Conservation (phyloP, 1,140 invertebrate genomes). For the Aplysia californica region DNA sequence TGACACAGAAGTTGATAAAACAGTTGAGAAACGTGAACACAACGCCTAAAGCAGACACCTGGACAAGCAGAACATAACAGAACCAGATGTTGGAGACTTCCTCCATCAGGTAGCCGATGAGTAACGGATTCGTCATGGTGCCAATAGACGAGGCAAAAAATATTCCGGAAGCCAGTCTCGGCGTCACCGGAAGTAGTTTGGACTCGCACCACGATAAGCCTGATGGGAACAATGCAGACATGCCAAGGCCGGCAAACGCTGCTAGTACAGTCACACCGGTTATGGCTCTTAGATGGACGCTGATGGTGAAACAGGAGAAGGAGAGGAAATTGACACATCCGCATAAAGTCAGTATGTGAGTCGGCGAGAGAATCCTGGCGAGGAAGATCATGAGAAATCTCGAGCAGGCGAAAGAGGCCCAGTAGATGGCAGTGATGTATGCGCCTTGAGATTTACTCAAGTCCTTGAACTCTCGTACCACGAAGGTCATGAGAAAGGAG, state of each 20-base stretch:
- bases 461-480: constrained; percentile 16
- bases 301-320: constrained; percentile 20
- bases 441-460: constrained; percentile 31
- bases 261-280: constrained; percentile 20
- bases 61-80: neutral
- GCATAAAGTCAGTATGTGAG: constrained; percentile 18
- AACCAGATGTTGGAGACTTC: neutral
- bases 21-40: neutral
- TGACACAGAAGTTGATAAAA: neutral
- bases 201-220: constrained; percentile 31
- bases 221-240: constrained; percentile 33
- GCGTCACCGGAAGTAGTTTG: constrained; percentile 27
- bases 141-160: constrained; percentile 29
- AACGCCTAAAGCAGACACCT: neutral
- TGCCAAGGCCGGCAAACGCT: constrained; percentile 25
- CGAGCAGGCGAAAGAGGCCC: constrained; percentile 28
- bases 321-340: neutral
- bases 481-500: constrained; percentile 33
- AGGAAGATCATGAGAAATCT: constrained; percentile 35
- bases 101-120: constrained; percentile 30
- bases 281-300: neutral
- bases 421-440: constrained; percentile 29
- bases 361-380: constrained; percentile 21
- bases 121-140: constrained; percentile 23
- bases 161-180: constrained; percentile 29